phyloP scores from a whole-genome alignment of 1,140 invertebrate genomes.

The Hesperophylax magnus region DNA sequence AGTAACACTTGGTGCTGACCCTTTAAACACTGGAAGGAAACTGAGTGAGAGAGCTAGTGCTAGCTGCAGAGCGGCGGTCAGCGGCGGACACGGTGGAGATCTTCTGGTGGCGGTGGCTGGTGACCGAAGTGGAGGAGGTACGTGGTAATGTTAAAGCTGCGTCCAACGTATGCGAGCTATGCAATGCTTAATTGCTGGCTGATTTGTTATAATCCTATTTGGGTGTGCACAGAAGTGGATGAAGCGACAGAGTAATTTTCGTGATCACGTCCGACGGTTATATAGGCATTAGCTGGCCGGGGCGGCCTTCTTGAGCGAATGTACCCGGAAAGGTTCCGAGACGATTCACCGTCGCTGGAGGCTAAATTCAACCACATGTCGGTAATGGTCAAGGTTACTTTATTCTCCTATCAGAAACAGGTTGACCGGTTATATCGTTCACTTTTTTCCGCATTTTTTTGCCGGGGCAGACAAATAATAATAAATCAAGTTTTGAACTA shows the following conservation, averaged over 20 bases:
- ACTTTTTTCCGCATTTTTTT: conserved; percentile 12
- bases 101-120: neutral
- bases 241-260: conserved; percentile 51
- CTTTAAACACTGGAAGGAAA: conserved; percentile 32
- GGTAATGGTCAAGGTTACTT: conserved; percentile 40
- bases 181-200: conserved; percentile 6
- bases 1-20: conserved; percentile 35
- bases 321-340: conserved; percentile 53
- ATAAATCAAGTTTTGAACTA: neutral
- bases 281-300: conserved; percentile 41
- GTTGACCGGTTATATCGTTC: conserved; percentile 17
- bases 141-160: conserved; percentile 3
- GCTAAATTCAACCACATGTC: conserved; percentile 16
- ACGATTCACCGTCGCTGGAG: conserved; percentile 31
- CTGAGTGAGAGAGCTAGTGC: neutral
- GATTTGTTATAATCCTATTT: conserved; percentile 29
- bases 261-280: conserved; percentile 47
- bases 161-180: conserved; percentile 5
- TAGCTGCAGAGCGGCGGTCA: neutral
- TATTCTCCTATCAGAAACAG: conserved; percentile 1
- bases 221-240: conserved; percentile 35
- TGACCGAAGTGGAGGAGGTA: conserved; percentile 38
- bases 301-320: conserved; percentile 48
- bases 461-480: neutral
- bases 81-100: neutral